These are phyloP conservation scores for Deilephila elpenor DNA, from an alignment of 2,888 invertebrate species.

Conservation along the genomic window DNA sequence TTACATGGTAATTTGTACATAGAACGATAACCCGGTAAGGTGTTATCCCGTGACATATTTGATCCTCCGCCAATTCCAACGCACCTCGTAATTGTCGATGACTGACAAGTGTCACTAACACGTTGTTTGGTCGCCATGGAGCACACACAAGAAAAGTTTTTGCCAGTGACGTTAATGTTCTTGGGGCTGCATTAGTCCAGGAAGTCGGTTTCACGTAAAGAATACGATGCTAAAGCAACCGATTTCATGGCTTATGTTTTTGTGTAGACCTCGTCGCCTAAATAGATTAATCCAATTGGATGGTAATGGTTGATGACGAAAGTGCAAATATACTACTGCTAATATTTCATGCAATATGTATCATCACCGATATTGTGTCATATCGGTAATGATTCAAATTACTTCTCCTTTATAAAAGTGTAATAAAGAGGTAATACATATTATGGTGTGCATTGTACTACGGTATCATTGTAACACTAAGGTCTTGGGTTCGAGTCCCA, in stretches of 20 bases:
- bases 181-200: not conserved
- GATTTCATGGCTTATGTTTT: not conserved
- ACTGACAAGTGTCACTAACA: slow-evolving; percentile 51
- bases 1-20: slow-evolving; percentile 35
- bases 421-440: no score
- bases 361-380: no score
- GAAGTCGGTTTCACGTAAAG: not conserved
- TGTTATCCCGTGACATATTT: slow-evolving; percentile 62
- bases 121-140: slow-evolving; percentile 30
- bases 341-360: no score
- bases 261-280: no score
- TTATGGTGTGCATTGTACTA: no score
- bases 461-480: no score
- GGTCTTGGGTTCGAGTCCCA: no score
- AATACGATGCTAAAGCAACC: not conserved
- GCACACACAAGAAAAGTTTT: not conserved
- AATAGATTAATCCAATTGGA: no score
- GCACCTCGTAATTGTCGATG: slow-evolving; percentile 46
- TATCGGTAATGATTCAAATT: no score
- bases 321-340: no score
- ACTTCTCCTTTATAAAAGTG: no score
- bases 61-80: slow-evolving; percentile 58
- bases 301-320: no score
- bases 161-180: not conserved
- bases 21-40: slow-evolving; percentile 46